These are phyloP conservation scores for Gallinago nigripennis DNA, from an alignment of 2,797 vertebrate genomes.

Conservation along the genomic window DNA sequence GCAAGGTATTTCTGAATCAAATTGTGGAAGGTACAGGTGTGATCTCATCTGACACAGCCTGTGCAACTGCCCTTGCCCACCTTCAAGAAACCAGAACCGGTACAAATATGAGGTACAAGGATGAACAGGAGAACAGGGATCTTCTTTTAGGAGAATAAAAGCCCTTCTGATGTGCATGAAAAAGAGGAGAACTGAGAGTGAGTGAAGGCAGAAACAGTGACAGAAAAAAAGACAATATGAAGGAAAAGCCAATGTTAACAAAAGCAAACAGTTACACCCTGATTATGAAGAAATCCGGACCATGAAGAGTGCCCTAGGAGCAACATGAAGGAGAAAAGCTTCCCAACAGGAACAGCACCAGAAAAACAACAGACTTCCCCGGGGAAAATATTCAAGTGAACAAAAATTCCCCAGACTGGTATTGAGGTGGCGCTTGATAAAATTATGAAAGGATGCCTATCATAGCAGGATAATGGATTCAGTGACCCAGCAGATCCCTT, in stretches of 20 bases:
- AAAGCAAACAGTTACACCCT: background rate
- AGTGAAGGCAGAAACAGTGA: background rate
- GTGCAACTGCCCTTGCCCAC: background rate
- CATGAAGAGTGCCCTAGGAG: background rate
- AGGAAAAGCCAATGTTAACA: background rate
- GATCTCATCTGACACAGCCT: background rate
- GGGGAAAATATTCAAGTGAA: background rate
- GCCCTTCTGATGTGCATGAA: background rate
- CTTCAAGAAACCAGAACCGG: background rate
- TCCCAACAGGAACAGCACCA: background rate
- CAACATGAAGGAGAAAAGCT: background rate
- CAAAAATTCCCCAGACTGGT: background rate
- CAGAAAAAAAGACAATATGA: background rate
- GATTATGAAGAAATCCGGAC: background rate
- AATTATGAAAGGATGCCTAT: background rate
- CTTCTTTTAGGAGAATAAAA: background rate
- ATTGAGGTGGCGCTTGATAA: background rate
- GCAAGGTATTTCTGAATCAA: background rate
- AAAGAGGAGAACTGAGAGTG: background rate
- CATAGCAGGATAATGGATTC: conserved; percentile 2
- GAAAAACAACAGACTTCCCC: background rate
- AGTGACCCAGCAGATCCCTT: background rate
- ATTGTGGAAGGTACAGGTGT: background rate
- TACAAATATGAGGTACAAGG: background rate
- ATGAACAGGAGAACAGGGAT: background rate